Base-by-base conservation (phyloP, 2,888 invertebrate genomes). In the Timema cristinae region DNA sequence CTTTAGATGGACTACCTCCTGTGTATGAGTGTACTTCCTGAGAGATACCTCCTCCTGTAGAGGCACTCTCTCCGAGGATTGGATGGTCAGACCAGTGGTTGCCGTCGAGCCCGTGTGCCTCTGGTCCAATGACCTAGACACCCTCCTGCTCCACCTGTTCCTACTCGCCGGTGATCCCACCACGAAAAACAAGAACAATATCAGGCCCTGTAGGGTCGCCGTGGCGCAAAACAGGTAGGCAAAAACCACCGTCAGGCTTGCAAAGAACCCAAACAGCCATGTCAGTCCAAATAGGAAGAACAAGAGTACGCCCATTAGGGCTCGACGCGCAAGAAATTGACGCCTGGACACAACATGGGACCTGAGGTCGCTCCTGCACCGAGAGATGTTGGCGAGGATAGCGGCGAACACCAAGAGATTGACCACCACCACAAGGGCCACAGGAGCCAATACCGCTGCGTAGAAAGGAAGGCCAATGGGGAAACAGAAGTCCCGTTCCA, bases 141-240 rank as follows among this genome's bases (percentile, higher is more conserved):
- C 32, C 4, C 32, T 32, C 32, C 32, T 32, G 32, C 32, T 32
- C 32, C 32, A 32, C 32, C 32, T 32, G 32, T 32, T 32, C 32
- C 32, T 32, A 32, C 32, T 32, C 32, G 32, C 32, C 32, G 32
- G 32, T 32, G 32, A 32, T 32, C 67, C 48, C 4, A 88, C 78
- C 8, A 88, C 83, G 78, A 88, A 88, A 79, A 88, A 88, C 15
- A 88, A 78, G 76, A 89, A 88, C 13, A 89, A 80, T 9, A 88
- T 85, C 78, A 88, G 87, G 0, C 89, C 88, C 78, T 89, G 88
- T 16, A 88, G 75, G 0, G 88, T 87, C 7, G 88, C 86, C 0
- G 87, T 87, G 13, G 88, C 78, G 77, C 88, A 88, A 77, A 89
- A 89, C 0, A 89, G 80, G 78, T 88, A 89, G 0, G 88, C 86